Conservation (phyloP, 2,888 invertebrate species). For the Zaprionus bogoriensis region DNA sequence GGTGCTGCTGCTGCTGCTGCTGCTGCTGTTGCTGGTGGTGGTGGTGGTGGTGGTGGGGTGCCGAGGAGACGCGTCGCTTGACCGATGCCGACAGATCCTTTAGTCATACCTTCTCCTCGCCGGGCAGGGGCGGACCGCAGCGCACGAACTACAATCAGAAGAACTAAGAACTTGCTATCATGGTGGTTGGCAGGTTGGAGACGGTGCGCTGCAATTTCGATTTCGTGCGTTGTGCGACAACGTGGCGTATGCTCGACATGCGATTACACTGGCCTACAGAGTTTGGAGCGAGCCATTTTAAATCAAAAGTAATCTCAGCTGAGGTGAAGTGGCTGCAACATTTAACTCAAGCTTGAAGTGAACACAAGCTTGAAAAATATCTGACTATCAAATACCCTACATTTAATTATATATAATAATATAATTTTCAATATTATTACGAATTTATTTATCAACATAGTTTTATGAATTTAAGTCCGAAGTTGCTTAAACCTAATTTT, state of each 20-base stretch:
- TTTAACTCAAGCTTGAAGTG: too few species aligned
- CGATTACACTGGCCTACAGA: constrained; percentile 33
- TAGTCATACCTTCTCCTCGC: constrained; percentile 93
- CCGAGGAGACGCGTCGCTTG: constrained; percentile 80
- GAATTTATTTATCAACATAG: too few species aligned
- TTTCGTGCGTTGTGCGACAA: constrained; percentile 1
- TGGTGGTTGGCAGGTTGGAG: constrained; percentile 74
- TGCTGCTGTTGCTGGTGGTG: constrained; percentile 38
- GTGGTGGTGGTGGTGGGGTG: constrained; percentile 54
- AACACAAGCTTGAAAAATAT: too few species aligned
- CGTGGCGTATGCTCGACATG: constrained; percentile 36
- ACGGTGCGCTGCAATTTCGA: constrained; percentile 59
- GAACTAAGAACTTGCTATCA: constrained; percentile 82
- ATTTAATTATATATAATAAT: too few species aligned
- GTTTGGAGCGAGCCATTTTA: too few species aligned
- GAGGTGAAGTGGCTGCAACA: too few species aligned
- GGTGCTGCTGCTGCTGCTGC: constrained; percentile 36
- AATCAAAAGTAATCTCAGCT: too few species aligned
- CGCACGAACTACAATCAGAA: constrained; percentile 89
- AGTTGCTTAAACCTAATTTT: too few species aligned
- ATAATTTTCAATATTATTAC: too few species aligned
- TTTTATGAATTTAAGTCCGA: too few species aligned
- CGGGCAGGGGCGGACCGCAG: constrained; percentile 87
- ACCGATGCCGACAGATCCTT: constrained; percentile 83
- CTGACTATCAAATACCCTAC: too few species aligned